A percentile compares a stretch with the other conserved stretches of the same genome.
phyloP scores from a whole-genome alignment of 2,113 vertebrate species.

The Aix galericulata region DNA sequence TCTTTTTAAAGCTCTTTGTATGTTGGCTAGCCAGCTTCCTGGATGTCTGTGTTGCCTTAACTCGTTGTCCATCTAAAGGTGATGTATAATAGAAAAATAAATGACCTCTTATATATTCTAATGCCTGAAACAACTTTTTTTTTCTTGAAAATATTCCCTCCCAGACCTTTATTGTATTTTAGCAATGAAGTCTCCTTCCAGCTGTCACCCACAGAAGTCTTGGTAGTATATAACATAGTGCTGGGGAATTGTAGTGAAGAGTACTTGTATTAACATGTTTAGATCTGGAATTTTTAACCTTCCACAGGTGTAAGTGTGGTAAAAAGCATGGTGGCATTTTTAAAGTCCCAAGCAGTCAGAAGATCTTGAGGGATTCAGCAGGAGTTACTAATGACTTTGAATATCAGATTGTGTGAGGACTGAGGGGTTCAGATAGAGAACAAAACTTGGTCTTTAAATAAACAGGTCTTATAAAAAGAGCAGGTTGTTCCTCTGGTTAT shows the following conservation, averaged over 20 bases:
- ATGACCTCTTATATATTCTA: background rate
- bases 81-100: background rate
- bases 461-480: background rate
- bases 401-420: background rate
- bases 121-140: background rate
- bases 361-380: background rate
- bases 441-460: background rate
- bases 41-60: conserved; percentile 4
- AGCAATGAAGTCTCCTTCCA: background rate
- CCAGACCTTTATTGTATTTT: background rate
- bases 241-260: background rate
- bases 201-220: background rate
- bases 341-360: background rate
- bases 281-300: background rate
- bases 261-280: background rate
- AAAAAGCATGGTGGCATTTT: background rate
- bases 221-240: background rate
- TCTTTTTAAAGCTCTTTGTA: background rate
- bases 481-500: background rate
- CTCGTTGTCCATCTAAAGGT: background rate
- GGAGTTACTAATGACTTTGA: background rate
- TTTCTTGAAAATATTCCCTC: background rate
- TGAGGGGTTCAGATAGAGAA: background rate
- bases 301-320: background rate
- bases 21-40: conserved; percentile 9